Conservation (phyloP, 2,888 invertebrate genomes). For the Pristionchus exspectatus region DNA sequence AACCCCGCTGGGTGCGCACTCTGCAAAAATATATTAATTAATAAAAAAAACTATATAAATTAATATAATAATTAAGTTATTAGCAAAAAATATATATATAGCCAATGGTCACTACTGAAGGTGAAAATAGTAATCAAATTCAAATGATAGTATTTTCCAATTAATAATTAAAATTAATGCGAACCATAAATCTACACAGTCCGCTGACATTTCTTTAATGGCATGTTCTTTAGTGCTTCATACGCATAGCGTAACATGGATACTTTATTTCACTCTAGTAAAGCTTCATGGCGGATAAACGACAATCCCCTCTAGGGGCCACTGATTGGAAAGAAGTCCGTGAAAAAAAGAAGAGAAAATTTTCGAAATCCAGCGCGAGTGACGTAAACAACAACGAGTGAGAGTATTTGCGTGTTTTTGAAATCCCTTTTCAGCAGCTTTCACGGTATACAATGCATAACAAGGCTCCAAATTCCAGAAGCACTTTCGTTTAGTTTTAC, state of each 20-base stretch:
- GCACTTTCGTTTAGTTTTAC: no score
- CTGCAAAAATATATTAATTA: background rate
- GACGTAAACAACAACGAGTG: background rate
- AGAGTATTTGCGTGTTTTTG: background rate
- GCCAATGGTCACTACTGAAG: no score
- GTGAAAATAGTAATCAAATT: no score
- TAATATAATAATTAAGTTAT: background rate
- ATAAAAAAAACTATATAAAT: background rate
- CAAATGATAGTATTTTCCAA: no score
- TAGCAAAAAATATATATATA: no score
- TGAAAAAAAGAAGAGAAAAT: background rate
- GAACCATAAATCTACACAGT: no score
- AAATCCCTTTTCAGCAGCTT: no score
- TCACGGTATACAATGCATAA: no score
- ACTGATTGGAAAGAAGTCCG: background rate
- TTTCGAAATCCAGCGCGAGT: background rate
- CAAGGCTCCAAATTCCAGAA: no score
- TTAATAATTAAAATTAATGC: no score
- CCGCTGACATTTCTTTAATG: no score
- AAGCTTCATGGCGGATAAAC: background rate
- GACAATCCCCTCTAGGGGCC: background rate
- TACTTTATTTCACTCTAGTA: background rate
- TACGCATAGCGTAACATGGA: background rate
- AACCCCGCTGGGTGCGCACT: constrained; percentile 29
- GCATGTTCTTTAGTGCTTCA: background rate